These are phyloP conservation scores for Pimephales promelas DNA, from an alignment of 2,113 vertebrate genomes.

Conservation along the genomic window DNA sequence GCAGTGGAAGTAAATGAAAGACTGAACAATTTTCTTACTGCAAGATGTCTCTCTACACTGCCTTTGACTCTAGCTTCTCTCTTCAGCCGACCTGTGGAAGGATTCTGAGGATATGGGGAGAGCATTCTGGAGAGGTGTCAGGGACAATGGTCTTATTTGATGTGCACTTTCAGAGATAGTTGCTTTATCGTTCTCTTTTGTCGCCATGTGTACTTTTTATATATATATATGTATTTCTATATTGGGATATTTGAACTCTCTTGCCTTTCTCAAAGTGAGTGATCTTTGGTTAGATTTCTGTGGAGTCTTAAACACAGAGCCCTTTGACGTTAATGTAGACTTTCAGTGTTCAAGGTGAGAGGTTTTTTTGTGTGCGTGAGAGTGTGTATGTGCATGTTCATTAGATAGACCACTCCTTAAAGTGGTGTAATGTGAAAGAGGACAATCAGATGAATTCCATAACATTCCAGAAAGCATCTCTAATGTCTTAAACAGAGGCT, in stretches of 20 bases:
- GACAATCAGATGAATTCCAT: conserved; percentile 64
- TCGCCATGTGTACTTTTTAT: conserved; percentile 28
- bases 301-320: conserved; percentile 48
- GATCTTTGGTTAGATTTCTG: conserved; percentile 30
- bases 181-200: conserved; percentile 42
- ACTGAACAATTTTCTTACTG: neutral
- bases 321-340: conserved; percentile 16
- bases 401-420: conserved; percentile 38
- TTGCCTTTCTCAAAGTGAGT: conserved; percentile 44
- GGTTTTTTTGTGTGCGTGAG: conserved; percentile 37
- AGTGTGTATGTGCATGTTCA: neutral
- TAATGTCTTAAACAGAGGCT: conserved; percentile 51
- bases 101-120: conserved; percentile 27
- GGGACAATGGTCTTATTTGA: conserved; percentile 42
- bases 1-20: conserved; percentile 32
- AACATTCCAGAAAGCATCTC: conserved; percentile 68
- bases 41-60: conserved; percentile 14
- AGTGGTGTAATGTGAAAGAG: conserved; percentile 50
- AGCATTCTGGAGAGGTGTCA: conserved; percentile 23
- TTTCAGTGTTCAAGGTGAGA: conserved; percentile 47
- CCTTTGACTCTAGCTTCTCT: neutral
- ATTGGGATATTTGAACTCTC: conserved; percentile 39
- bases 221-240: conserved; percentile 52
- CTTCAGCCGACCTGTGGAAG: conserved; percentile 42
- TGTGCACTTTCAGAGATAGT: conserved; percentile 54